phyloP scores from a whole-genome alignment of 92 coral and sea anemone genomes.

The Palythoa grandis region DNA sequence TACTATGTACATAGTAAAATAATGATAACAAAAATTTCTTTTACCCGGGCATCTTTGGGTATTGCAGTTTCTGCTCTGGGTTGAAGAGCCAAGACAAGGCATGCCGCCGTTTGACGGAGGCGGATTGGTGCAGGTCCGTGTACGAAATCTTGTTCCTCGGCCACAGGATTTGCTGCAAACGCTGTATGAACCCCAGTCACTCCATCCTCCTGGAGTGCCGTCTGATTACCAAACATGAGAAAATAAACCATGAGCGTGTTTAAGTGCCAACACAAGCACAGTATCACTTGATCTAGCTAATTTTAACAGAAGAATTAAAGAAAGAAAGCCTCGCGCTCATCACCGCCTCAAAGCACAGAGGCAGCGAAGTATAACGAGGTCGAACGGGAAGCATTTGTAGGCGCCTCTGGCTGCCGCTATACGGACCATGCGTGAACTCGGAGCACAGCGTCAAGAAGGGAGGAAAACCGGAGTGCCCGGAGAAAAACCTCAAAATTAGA shows the following conservation, averaged over 20 bases:
- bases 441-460: too few species aligned
- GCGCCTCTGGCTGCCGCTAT: too few species aligned
- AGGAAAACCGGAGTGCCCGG: too few species aligned
- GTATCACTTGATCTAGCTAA: not conserved
- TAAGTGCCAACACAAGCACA: not conserved
- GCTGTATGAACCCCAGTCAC: not conserved
- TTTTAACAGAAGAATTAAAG: not conserved
- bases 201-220: not conserved
- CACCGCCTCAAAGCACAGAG: too few species aligned
- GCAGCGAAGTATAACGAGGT: too few species aligned
- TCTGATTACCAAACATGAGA: not conserved
- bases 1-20: too few species aligned
- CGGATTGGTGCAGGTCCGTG: not conserved
- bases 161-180: not conserved
- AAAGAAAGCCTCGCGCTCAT: too few species aligned
- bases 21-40: not conserved
- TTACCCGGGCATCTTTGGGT: not conserved
- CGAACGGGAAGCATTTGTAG: too few species aligned
- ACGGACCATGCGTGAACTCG: too few species aligned
- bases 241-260: not conserved
- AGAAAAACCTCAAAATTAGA: too few species aligned
- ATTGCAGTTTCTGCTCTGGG: not conserved
- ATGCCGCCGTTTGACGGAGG: constrained; percentile 4
- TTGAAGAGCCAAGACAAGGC: not conserved
- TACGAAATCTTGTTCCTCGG: not conserved